Conservation (phyloP, 2,888 invertebrate species). For the Temnothorax unifasciatus region DNA sequence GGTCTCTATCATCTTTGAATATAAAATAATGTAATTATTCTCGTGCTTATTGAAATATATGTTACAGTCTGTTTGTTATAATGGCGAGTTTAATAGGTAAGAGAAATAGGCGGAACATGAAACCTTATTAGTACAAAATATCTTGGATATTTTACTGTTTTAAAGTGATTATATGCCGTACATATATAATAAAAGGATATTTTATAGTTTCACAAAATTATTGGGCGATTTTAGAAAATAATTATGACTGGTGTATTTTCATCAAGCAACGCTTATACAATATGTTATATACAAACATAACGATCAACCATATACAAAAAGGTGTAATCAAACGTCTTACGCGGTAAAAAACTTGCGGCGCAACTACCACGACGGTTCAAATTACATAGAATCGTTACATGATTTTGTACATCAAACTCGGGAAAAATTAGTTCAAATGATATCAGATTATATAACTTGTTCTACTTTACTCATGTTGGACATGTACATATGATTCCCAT, state of each 20-base stretch:
- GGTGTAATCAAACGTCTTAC: constrained; percentile 76
- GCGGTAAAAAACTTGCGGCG: constrained; percentile 77
- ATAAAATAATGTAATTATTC: constrained; percentile 6
- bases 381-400: constrained; percentile 42
- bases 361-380: constrained; percentile 59
- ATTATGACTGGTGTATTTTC: constrained; percentile 78
- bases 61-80: constrained; percentile 20
- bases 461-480: constrained; percentile 60
- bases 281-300: constrained; percentile 83
- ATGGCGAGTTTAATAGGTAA: constrained; percentile 4
- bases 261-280: constrained; percentile 79
- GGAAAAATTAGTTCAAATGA: constrained; percentile 48
- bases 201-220: constrained; percentile 11
- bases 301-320: constrained; percentile 79
- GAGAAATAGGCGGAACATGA: not conserved
- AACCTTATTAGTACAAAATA: not conserved
- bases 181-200: constrained; percentile 1
- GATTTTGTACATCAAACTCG: constrained; percentile 53
- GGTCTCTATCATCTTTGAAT: not conserved
- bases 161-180: not conserved
- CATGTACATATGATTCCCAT: constrained; percentile 34
- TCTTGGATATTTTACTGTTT: not conserved
- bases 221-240: constrained; percentile 77
- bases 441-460: constrained; percentile 52
- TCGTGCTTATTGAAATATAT: not conserved